Conservation (phyloP, 2,797 vertebrate species). For the Pelodytes ibericus region DNA sequence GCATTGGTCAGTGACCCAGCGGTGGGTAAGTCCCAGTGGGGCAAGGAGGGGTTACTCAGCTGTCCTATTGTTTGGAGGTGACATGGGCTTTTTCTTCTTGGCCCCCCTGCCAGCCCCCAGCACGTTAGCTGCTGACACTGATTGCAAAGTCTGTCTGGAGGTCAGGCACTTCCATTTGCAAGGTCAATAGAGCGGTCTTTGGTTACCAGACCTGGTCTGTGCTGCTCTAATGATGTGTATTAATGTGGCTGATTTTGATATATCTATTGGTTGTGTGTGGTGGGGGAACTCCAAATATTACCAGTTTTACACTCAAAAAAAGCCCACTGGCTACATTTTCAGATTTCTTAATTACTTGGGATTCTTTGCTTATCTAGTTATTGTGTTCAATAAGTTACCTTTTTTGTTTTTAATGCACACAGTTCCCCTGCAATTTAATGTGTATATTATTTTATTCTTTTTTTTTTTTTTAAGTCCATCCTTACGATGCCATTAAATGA, state of each 20-base stretch:
- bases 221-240: neutral
- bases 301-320: too few species aligned
- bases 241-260: neutral
- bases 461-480: too few species aligned
- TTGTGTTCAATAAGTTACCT: too few species aligned
- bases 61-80: slow-evolving; percentile 46
- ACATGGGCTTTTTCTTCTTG: slow-evolving; percentile 41
- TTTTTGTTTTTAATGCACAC: too few species aligned
- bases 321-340: too few species aligned
- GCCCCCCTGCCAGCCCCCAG: slow-evolving; percentile 36
- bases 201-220: neutral
- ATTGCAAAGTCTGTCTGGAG: slow-evolving; percentile 41
- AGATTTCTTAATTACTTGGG: too few species aligned
- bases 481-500: too few species aligned
- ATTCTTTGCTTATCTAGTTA: too few species aligned
- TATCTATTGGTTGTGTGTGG: too few species aligned
- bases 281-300: too few species aligned
- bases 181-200: slow-evolving; percentile 10
- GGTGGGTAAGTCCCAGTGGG: neutral
- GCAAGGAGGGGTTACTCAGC: slow-evolving; percentile 13
- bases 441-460: too few species aligned
- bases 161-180: slow-evolving; percentile 30
- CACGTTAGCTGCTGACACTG: slow-evolving; percentile 32
- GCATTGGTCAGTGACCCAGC: slow-evolving; percentile 15
- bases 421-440: too few species aligned